phyloP scores from a whole-genome alignment of 2,113 vertebrate species.

The Oriolus oriolus region DNA sequence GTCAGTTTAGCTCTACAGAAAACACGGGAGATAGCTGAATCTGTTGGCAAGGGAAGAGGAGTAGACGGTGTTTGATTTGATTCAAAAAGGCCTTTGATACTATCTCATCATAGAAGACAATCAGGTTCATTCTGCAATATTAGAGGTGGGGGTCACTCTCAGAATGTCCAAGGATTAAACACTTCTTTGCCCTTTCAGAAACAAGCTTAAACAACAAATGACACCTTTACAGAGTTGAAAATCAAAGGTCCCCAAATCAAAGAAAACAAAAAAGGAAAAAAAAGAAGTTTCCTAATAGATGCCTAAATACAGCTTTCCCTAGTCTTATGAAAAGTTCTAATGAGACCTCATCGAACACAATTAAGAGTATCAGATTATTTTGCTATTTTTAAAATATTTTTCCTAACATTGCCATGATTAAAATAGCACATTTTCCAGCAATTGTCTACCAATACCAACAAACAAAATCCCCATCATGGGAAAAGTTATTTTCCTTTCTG shows the following conservation, averaged over 20 bases:
- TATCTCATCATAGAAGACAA: not conserved
- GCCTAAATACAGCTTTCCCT: not conserved
- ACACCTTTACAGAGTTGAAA: not conserved
- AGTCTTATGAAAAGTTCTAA: not conserved
- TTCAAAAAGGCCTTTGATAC: not conserved
- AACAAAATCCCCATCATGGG: not conserved
- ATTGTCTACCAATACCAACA: not conserved
- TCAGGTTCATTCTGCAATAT: not conserved
- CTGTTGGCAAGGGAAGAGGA: not conserved
- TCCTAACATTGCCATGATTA: not conserved
- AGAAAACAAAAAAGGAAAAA: fast-evolving
- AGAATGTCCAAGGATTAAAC: not conserved
- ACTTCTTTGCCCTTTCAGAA: not conserved
- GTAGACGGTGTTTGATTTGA: not conserved
- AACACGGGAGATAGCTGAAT: not conserved
- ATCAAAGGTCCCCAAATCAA: not conserved
- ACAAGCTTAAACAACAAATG: not conserved
- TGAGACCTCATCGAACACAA: not conserved
- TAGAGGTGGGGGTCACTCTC: not conserved
- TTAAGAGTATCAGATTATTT: not conserved
- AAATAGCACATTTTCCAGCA: not conserved
- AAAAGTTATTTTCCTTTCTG: not conserved
- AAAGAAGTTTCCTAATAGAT: not conserved
- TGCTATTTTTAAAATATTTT: not conserved
- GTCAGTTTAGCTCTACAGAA: not conserved